Conservation (phyloP, 1,140 invertebrate genomes). For the Leptopilina boulardi region DNA sequence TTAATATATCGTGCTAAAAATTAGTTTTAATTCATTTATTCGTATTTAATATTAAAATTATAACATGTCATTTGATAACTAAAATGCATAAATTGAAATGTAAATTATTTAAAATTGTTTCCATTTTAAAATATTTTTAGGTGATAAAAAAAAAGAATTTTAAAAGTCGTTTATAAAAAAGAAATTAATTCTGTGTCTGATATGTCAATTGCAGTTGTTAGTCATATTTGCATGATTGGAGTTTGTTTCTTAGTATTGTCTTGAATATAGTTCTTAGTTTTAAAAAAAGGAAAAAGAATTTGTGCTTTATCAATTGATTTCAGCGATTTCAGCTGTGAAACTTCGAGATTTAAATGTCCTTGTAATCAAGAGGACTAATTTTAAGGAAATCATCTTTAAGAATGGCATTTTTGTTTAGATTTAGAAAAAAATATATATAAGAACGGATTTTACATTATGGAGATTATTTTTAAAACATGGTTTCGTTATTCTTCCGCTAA, state of each 20-base stretch:
- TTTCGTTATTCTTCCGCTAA: slow-evolving; percentile 62
- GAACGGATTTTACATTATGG: background rate
- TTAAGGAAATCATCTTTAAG: background rate
- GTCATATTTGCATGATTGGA: background rate
- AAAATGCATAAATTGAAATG: too few relatives aligned
- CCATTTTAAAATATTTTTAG: background rate
- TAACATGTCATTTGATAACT: too few relatives aligned
- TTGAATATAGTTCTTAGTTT: background rate
- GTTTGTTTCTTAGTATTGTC: background rate
- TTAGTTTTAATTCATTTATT: background rate
- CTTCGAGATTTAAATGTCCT: background rate
- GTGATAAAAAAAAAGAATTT: background rate
- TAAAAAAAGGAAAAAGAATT: background rate
- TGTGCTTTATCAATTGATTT: slow-evolving; percentile 1
- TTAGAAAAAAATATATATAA: background rate
- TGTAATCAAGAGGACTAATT: background rate
- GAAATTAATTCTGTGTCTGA: background rate
- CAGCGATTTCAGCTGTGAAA: background rate
- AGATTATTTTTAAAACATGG: slow-evolving; percentile 39
- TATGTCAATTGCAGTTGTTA: background rate
- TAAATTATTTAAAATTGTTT: background rate
- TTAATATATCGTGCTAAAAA: background rate
- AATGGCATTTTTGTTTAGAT: too few relatives aligned
- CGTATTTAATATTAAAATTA: background rate
- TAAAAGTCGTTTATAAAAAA: too few relatives aligned